Evolutionary conservation across 2,888 invertebrate genomes (phyloP), one percentile per base, ranked within the genome.

Genomic region (Erebia epiphron): DNA sequence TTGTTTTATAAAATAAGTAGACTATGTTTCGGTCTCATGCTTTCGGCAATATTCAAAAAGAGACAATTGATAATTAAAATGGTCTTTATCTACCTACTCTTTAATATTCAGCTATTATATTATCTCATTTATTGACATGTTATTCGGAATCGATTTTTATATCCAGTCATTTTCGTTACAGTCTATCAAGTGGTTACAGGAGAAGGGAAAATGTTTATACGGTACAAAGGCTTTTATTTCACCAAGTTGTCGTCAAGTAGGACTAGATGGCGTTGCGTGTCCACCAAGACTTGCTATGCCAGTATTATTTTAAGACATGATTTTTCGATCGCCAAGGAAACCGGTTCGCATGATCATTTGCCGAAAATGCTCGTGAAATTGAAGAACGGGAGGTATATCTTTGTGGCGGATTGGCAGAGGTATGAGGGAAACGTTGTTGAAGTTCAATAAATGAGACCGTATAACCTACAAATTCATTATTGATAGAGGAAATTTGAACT

Each of bases 221-320:
- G 71, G 61, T 79, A 78, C 71, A 75, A 71, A 62, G 75, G 70
- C 1, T 76, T 78, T 61, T 78, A 75, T 64, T 82, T 79, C 60
- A 63, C 80, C 5, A 79, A 73, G 46, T 62, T 70, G 10, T 62
- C 74, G 1, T 60, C 68, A 10, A 75, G 73, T 49, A 72, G 61
- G 70, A 80, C 79, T 26, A 80, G 84, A 68, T 89, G 89, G 89
- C 76, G 89, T 1, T 89, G 89, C 68, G 82, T 88, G 41, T 85
- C 86, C 69, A 89, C 88, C 0, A 85, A 80, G 58, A 76, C 69
- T 1, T 89, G 89, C 65, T 87, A 74, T 67, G 82, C 83, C 0
- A 76, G 80, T 0, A 66, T 88, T 3, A 76, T 69, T 1, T 79
- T 87, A 0, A 79, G 82, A 56, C 75, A 80, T 5, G 82, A 85